These are phyloP conservation scores for Allobates femoralis DNA, from an alignment of 2,797 vertebrate species.

Conservation along the genomic window DNA sequence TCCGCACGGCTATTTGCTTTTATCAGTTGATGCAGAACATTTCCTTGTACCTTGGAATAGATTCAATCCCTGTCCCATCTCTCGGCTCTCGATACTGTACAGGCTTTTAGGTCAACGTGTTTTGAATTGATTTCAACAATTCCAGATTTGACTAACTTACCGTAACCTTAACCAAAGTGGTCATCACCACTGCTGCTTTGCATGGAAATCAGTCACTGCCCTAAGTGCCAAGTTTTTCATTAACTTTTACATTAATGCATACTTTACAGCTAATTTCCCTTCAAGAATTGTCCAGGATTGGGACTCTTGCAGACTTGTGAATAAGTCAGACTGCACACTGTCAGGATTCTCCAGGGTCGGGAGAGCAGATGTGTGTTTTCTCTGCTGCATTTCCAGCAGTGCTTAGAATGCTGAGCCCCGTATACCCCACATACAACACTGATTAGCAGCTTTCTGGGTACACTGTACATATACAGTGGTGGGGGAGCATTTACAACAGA, in stretches of 20 bases:
- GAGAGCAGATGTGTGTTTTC: too few species aligned
- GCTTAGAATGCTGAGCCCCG: too few species aligned
- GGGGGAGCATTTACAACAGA: too few species aligned
- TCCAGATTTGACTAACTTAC: too few species aligned
- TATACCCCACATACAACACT: too few species aligned
- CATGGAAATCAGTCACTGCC: background rate
- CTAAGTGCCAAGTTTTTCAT: background rate
- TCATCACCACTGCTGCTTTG: background rate
- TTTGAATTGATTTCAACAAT: background rate
- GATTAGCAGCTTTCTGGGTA: too few species aligned
- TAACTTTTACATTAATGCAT: background rate
- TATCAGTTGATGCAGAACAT: slow-evolving; percentile 18
- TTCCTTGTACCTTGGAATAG: background rate
- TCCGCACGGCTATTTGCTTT: background rate
- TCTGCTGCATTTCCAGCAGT: too few species aligned
- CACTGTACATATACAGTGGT: too few species aligned
- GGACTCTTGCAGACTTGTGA: too few species aligned
- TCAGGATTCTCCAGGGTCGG: too few species aligned
- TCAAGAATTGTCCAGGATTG: too few species aligned
- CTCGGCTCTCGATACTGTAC: background rate
- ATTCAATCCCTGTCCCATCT: background rate
- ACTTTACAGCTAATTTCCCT: background rate
- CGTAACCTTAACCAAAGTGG: background rate
- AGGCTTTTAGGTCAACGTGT: background rate
- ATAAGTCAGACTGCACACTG: too few species aligned